These are phyloP conservation scores for Blastobasis adustella DNA, from an alignment of 2,888 invertebrate species.

Conservation along the genomic window DNA sequence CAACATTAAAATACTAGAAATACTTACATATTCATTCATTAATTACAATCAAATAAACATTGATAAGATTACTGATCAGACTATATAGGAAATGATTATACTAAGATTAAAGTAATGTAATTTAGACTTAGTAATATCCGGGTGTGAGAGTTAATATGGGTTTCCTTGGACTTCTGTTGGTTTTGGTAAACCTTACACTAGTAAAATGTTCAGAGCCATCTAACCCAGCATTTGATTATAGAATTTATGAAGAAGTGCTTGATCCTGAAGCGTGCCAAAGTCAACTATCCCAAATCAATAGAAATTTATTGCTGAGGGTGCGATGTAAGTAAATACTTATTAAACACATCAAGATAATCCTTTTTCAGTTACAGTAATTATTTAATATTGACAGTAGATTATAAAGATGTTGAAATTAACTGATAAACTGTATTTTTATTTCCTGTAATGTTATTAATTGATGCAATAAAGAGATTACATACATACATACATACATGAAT, in stretches of 20 bases:
- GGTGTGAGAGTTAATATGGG: neutral
- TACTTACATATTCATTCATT: neutral
- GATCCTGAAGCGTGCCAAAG: constrained; percentile 39
- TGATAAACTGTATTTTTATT: too few relatives aligned
- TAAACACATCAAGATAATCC: too few relatives aligned
- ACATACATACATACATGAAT: too few relatives aligned
- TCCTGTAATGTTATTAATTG: too few relatives aligned
- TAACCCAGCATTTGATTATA: constrained; percentile 1
- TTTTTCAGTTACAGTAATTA: neutral
- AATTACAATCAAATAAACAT: neutral
- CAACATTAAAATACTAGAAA: too few relatives aligned
- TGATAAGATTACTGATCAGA: neutral
- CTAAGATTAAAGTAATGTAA: neutral
- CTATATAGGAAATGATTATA: neutral
- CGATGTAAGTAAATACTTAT: constrained; percentile 48
- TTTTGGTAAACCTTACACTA: too few relatives aligned
- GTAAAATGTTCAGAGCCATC: neutral
- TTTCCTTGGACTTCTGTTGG: neutral
- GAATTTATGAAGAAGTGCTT: constrained; percentile 31
- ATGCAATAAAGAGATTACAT: too few relatives aligned
- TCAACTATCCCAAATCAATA: constrained; percentile 36
- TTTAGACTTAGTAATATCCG: neutral
- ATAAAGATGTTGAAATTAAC: neutral
- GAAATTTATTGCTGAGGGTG: constrained; percentile 25
- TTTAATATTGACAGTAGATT: neutral